Base-by-base conservation (phyloP, 1,140 invertebrate species). In the Trialeurodes vaporariorum region DNA sequence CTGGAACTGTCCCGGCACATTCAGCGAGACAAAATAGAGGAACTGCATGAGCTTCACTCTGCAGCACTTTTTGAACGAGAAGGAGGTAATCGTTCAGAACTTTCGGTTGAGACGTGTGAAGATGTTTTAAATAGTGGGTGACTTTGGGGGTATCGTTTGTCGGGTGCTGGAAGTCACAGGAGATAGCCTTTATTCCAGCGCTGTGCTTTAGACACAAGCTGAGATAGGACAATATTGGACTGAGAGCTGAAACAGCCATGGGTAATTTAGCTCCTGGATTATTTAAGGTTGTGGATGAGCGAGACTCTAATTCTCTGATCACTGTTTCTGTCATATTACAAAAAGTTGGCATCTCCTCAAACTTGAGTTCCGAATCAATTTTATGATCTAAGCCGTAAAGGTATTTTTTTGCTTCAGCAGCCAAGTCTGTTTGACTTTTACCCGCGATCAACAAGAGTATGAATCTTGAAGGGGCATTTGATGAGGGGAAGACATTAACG, bases 391-490 rank as follows among this genome's bases (percentile, higher is more conserved):
- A 22, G 60, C 60, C n/a, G 22, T 61, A 61, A 5, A 23, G 11
- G n/a, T 61, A 22, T 22, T 61, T 25, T 11, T 49, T 49, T 49
- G 34, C 34, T 17, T 49, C 34, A 9, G 5, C 34, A 49, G 62
- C 61, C 70, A 70, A 11, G 58, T 12, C 23, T 21, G 26, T 5
- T 9, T 49, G 34, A 49, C 34, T 49, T 49, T 91, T 92, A 72
- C 86, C 87, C 17, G 92, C 91, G 24, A 94, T 75, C 21, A 96
- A 79, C 40, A 96, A 79, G 21, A 94, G 79, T 9, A 49, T 49
- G 76, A 91, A 94, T 71, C 92, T 81, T 1, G 92, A 90, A 1
- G 90, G 86, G 1, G 91, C 84, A 77, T 94, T 90, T 72, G 90
- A 83, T 27, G 85, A 79, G 2, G 89, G 87, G 78, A 94, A 96